These are phyloP conservation scores for Spheniscus humboldti DNA, from an alignment of 2,797 vertebrate species.

Conservation along the genomic window DNA sequence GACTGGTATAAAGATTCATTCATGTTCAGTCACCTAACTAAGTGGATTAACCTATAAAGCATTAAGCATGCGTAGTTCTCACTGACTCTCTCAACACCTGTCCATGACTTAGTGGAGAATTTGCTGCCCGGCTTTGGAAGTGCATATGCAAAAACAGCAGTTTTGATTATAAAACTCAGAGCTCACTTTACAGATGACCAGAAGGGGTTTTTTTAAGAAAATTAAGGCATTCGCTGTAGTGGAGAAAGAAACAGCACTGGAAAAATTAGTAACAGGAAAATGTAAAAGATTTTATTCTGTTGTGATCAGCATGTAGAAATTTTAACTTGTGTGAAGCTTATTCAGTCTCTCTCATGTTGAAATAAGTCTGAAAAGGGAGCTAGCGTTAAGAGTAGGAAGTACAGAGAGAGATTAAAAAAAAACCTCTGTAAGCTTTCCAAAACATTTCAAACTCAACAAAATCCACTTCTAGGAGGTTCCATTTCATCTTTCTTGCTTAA, in stretches of 20 bases:
- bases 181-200: background rate
- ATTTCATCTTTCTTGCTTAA: background rate
- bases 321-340: background rate
- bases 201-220: background rate
- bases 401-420: background rate
- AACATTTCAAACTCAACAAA: constrained; percentile 17
- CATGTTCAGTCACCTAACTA: background rate
- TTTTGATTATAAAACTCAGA: background rate
- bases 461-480: background rate
- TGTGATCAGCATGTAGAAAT: background rate
- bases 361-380: constrained; percentile 22
- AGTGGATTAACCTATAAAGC: background rate
- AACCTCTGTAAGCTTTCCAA: background rate
- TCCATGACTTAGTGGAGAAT: background rate
- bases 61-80: background rate
- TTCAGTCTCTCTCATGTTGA: background rate
- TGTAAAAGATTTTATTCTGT: background rate
- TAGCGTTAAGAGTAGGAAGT: background rate
- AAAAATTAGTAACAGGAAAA: constrained; percentile 4
- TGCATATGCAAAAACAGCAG: background rate
- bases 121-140: background rate
- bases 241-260: background rate
- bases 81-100: background rate
- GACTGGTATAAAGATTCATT: background rate
- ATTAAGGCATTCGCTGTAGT: background rate